Evolutionary conservation across 2,888 invertebrate genomes (phyloP), one percentile per base, ranked within the genome.

Genomic region (Hydraecia micacea): DNA sequence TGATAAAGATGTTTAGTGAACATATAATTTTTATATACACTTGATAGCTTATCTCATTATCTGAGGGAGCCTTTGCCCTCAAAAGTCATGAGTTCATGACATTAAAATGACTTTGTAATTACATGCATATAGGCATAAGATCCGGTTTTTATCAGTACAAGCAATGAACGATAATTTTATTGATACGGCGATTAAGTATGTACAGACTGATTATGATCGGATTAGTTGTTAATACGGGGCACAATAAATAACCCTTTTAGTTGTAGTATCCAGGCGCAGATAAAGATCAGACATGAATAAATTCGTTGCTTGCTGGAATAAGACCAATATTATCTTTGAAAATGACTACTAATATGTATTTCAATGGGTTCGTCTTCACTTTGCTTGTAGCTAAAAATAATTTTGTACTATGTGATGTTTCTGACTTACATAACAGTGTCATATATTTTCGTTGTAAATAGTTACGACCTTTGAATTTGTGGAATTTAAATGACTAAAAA

Each of bases 141-240:
- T 88, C 88, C 88, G 88, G 88, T 77, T 85, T 65, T 75, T 84
- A 87, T 89, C 88, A 81, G 32, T 52, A 58, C 70, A 68, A 78
- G 75, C 71, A 70, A 79, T 73, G 79, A 80, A 83, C 82, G 86
- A 85, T 85, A 83, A 87, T 71, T 81, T 81, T 81, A 83, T 83
- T 75, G 67, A 76, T 73, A 72, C 49, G n/a, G 60, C n/a, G 65
- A 81, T 83, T 75, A 85, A 67, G 66, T 79, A 69, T 62, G 65
- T 78, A 73, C 49, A 63, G 70, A 46, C 49, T 62, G 78, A 79
- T 85, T 79, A 71, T 32, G 46, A 72, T 76, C 60, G 65, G 67
- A 86, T 83, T 76, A 74, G n/a, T 52, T 32, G 13, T 58, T 52
- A 71, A 63, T 73, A 69, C 36, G 49, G 36, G 63, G 18, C 4